A percentile compares a stretch with the other conserved stretches of the same genome.
Evolutionary conservation across 2,797 vertebrate species (phyloP).

Genomic region (Myotis findleyi): DNA sequence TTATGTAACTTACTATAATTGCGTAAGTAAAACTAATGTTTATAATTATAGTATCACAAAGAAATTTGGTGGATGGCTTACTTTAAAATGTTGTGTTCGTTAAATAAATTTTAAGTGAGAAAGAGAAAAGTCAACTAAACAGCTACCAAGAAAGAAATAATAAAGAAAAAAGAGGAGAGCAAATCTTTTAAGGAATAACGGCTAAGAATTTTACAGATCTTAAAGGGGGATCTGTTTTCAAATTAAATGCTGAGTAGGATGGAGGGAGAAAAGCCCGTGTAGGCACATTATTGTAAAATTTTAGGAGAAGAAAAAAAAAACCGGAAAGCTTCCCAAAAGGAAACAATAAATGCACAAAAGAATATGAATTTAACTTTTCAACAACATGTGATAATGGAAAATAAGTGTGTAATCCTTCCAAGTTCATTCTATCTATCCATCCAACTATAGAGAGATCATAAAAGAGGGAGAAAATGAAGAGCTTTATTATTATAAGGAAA

Average conservation of each 20-base stretch:
- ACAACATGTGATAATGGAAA: not conserved
- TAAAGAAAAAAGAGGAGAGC: not conserved
- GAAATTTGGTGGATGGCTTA: not conserved
- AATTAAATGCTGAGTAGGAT: not conserved
- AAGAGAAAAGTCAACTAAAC: not conserved
- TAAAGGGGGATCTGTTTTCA: not conserved
- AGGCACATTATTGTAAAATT: not conserved
- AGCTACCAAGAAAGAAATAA: not conserved
- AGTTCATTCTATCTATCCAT: not conserved
- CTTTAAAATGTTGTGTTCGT: not conserved
- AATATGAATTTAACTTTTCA: not conserved
- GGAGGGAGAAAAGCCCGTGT: not conserved
- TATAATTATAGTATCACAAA: not conserved
- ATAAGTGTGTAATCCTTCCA: not conserved
- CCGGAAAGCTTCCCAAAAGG: not conserved
- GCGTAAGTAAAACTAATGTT: not conserved
- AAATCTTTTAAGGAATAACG: not conserved
- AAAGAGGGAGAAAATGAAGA: not conserved
- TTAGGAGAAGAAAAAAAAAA: not conserved
- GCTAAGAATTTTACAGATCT: not conserved
- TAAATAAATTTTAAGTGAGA: slow-evolving; percentile 20
- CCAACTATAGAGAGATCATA: not conserved
- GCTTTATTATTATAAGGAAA: slow-evolving; percentile 28
- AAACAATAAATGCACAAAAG: not conserved
- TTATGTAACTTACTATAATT: not conserved